Base-by-base conservation (phyloP, 2,888 invertebrate genomes). In the Drosophila antonietae region DNA sequence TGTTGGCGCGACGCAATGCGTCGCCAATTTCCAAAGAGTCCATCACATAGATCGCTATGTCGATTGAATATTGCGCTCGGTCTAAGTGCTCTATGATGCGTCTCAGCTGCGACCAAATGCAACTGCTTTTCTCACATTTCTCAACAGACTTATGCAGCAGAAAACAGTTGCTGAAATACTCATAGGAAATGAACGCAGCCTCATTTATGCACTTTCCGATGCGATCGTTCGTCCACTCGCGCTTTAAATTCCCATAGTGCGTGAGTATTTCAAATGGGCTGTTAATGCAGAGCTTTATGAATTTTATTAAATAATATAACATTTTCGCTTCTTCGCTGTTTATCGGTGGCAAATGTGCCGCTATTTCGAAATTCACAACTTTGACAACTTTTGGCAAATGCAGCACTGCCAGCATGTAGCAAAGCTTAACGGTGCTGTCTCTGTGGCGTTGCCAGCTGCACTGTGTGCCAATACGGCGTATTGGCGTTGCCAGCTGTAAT, bases 41-140 rank as follows among this genome's bases (percentile, higher is more conserved):
- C 35, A 64, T 28, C 14, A 52, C n/a, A 20, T 65, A 44, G 12
- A 20, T n/a, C 28, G 65, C 65, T 7, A 64, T 15, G 5, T 64
- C 65, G 14, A 65, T 37, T 8, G 44, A 7, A 7, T 7, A 7
- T 1, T 33, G 31, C 20, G 53, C 39, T n/a, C 10, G 20, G 37
- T 46, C 67, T 14, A 46, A 10, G n/a, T 66, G 31, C 8, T 4
- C 31, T 3, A 18, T 18, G 37, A 66, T 53, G 14, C 2, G 8
- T 2, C 18, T 15, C 44, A 52, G 5, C 10, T 66, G 65, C 44
- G 20, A 37, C n/a, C 31, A n/a, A 12, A 53, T 28, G 31, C 67
- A 66, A 15, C 44, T 20, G 8, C 0, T 12, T 3, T 39, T 35
- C 8, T 39, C 37, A 31, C 67, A 66, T 8, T 39, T 20, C 14